phyloP scores from a whole-genome alignment of 1,140 invertebrate genomes.

The Drosophila malerkotliana region DNA sequence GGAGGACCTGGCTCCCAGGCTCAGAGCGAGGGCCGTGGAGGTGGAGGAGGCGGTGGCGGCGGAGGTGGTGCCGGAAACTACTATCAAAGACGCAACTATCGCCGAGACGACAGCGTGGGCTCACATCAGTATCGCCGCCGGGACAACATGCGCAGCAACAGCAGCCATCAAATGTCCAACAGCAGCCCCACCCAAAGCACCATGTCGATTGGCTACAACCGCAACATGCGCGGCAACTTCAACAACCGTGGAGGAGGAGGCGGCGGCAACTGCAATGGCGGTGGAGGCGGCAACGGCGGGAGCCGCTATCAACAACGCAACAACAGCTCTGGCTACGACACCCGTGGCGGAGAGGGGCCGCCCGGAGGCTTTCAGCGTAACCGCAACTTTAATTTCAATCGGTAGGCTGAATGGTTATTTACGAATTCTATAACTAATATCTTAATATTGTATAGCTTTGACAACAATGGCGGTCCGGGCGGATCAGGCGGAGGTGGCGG shows the following conservation, averaged over 20 bases:
- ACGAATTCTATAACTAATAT: not conserved
- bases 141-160: slow-evolving; percentile 11
- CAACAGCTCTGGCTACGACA: slow-evolving; percentile 33
- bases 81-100: slow-evolving; percentile 53
- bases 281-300: slow-evolving; percentile 10
- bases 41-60: slow-evolving; percentile 67
- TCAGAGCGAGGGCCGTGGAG: not conserved
- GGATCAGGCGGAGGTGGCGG: slow-evolving; percentile 23
- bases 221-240: slow-evolving; percentile 7
- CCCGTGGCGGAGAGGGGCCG: slow-evolving; percentile 12
- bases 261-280: slow-evolving; percentile 2
- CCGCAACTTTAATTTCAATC: slow-evolving; percentile 54
- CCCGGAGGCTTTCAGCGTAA: slow-evolving; percentile 44
- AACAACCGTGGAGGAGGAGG: slow-evolving; percentile 29
- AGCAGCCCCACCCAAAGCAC: slow-evolving; percentile 45
- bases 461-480: slow-evolving; percentile 4
- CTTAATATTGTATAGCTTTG: not conserved
- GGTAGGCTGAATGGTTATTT: slow-evolving; percentile 25
- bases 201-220: slow-evolving; percentile 19
- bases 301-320: slow-evolving; percentile 49
- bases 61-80: slow-evolving; percentile 19
- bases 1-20: slow-evolving; percentile 15
- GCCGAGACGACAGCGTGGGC: slow-evolving; percentile 54
- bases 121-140: slow-evolving; percentile 34
- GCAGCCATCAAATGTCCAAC: slow-evolving; percentile 16